Evolutionary conservation across 2,888 invertebrate genomes (phyloP), one percentile per base, ranked within the genome.

Genomic region (Scaeva pyrastri): DNA sequence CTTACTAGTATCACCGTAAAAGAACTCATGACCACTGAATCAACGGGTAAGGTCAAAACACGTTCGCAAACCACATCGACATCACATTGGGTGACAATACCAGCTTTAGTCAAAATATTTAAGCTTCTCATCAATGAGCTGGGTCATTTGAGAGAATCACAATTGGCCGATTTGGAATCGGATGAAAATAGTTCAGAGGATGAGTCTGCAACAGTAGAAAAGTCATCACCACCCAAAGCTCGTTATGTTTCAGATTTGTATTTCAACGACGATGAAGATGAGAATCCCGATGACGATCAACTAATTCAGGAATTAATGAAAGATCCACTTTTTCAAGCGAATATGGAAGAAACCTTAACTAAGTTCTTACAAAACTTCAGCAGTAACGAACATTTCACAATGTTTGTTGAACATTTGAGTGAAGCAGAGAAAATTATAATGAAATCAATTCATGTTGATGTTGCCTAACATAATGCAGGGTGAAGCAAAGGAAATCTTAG

Each of bases 21-120:
- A 71, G 93, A 93, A 66, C 73, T 90, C 11, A 89, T 92, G 2
- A 88, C 90, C 4, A 88, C 71, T 43, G 89, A 89, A 6, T 41
- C 79, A 1, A 50, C 87, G 10, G 90, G 91, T 4, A 92, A 93
- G 82, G 78, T 91, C 12, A 92, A 92, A 88, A 94, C 94, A 0
- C 93, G 94, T 72, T 94, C 94, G 11, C 93, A 93, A 88, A 80
- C 89, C 3, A 86, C 88, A 8, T 85, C 91, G 2, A 52, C 41
- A 11, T 82, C 89, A 56, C 93, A 94, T 82, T 95, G 95, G 94
- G 94, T 95, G 1, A 93, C 92, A 11, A 94, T 96, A 88, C 95
- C 96, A 6, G 93, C 95, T 14, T 93, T 96, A 84, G 95, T 95
- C 0, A 96, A 96, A 91, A 95, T 96, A 66, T 95, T 95, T 89